phyloP scores from a whole-genome alignment of 64 coral and sea anemone species.

The Actinia equina region DNA sequence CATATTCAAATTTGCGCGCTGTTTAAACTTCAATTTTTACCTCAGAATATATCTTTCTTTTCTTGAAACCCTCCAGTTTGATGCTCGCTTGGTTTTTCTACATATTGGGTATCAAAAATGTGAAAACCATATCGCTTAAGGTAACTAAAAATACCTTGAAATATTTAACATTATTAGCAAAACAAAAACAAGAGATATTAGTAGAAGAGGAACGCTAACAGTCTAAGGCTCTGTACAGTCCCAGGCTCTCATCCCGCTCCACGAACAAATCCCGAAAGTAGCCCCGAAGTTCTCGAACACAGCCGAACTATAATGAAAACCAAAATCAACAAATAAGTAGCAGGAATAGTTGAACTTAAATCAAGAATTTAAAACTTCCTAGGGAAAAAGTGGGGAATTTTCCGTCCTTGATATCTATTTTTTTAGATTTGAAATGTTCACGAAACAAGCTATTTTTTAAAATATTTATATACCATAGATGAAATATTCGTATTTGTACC shows the following conservation, averaged over 20 bases:
- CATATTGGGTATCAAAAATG: neutral
- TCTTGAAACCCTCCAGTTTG: neutral
- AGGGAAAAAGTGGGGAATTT: no score
- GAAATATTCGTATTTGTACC: no score
- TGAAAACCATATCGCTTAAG: neutral
- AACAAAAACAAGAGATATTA: conserved; percentile 14
- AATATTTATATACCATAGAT: no score
- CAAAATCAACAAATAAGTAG: neutral
- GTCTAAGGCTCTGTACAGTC: neutral
- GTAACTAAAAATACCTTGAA: conserved; percentile 8
- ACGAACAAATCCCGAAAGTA: conserved; percentile 3
- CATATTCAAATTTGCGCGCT: conserved; percentile 29
- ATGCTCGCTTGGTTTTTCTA: neutral
- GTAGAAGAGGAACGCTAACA: conserved; percentile 15
- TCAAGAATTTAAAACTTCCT: no score
- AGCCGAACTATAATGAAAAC: neutral
- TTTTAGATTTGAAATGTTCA: no score
- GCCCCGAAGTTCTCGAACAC: neutral
- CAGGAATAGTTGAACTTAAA: neutral
- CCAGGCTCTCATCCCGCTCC: neutral
- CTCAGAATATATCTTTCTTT: neutral
- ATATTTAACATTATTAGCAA: conserved; percentile 16
- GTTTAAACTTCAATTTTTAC: conserved; percentile 10
- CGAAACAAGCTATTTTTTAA: no score
- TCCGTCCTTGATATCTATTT: no score